phyloP scores from a whole-genome alignment of 2,113 vertebrate species.

The Chinchilla lanigera region DNA sequence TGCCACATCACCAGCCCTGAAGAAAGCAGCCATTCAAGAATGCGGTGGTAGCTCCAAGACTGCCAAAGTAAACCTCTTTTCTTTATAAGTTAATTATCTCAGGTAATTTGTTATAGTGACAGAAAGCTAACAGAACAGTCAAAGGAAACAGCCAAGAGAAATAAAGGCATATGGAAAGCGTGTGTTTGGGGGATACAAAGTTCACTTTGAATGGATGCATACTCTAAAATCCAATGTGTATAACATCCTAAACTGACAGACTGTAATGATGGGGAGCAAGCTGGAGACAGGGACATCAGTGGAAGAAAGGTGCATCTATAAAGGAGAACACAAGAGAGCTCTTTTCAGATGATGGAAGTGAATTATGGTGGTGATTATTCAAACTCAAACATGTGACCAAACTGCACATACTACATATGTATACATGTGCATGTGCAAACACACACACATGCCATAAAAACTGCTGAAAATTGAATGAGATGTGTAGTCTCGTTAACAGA shows the following conservation, averaged over 20 bases:
- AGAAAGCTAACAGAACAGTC: neutral
- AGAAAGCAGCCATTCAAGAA: neutral
- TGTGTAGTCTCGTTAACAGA: neutral
- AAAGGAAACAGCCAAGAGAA: neutral
- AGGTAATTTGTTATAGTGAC: neutral
- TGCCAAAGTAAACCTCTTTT: neutral
- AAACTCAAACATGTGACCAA: neutral
- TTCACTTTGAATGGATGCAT: neutral
- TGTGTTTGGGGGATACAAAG: neutral
- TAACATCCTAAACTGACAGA: neutral
- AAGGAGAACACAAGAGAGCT: neutral
- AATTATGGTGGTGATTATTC: neutral
- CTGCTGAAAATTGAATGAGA: neutral
- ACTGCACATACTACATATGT: neutral
- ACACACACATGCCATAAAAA: neutral
- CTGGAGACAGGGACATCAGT: neutral
- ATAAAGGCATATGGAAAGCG: neutral
- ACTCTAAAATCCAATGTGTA: neutral
- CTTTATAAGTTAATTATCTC: neutral
- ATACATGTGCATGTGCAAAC: neutral
- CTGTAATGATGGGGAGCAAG: neutral
- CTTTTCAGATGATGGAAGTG: neutral
- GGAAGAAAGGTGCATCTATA: fast-evolving
- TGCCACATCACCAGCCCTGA: neutral
- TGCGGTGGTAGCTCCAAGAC: no score